Evolutionary conservation across 1,140 invertebrate species (phyloP).

Genomic region (Ceratina japonica): DNA sequence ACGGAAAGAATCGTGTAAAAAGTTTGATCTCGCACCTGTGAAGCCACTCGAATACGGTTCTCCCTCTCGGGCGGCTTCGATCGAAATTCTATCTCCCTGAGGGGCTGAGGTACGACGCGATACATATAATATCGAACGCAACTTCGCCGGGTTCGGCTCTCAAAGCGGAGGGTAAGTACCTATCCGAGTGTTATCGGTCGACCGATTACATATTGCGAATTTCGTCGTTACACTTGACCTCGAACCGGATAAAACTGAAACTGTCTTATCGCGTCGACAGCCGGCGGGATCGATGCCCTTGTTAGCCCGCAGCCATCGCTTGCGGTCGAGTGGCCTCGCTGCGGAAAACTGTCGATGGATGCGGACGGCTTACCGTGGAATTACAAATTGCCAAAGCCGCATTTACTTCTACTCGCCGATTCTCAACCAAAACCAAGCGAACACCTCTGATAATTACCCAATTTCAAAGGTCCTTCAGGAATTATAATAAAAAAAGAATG

Average conservation of each 20-base stretch:
- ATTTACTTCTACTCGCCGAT: not conserved
- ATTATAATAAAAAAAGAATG: no score
- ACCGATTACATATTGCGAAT: slow-evolving; percentile 18
- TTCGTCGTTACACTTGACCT: slow-evolving; percentile 27
- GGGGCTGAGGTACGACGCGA: not conserved
- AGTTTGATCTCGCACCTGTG: not conserved
- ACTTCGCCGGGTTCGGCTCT: not conserved
- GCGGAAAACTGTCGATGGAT: slow-evolving; percentile 38
- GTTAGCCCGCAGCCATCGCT: slow-evolving; percentile 16
- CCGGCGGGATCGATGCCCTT: slow-evolving; percentile 23
- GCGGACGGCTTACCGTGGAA: slow-evolving; percentile 31
- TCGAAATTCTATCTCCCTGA: slow-evolving; percentile 2
- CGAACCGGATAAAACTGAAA: slow-evolving; percentile 2
- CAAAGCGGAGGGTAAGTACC: no score
- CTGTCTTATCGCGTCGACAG: slow-evolving; percentile 16
- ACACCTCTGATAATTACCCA: no score
- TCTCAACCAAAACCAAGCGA: not conserved
- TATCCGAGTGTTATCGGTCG: not conserved
- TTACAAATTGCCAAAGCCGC: slow-evolving; percentile 37
- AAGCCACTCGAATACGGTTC: not conserved
- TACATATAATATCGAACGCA: slow-evolving; percentile 3
- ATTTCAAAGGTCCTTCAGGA: no score
- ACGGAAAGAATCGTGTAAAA: not conserved
- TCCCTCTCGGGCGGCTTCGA: not conserved
- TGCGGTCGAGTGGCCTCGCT: slow-evolving; percentile 31